Evolutionary conservation across 2,888 invertebrate species (phyloP), one percentile per base, ranked within the genome.

Genomic region (Microctonus brassicae): DNA sequence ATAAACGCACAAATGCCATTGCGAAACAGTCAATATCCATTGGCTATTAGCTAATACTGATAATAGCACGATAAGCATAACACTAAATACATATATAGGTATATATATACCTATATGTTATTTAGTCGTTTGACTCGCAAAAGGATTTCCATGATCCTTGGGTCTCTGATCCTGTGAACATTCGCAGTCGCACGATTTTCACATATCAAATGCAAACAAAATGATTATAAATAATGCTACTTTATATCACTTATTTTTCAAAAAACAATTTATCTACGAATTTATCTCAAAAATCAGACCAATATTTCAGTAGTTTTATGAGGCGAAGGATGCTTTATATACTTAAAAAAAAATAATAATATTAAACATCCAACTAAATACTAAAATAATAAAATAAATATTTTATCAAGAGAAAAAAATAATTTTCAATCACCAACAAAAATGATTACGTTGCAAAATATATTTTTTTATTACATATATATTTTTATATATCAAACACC

Each of bases 11-110:
- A 17, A 9, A 33, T 20, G 52, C 42, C 26, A 52, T 63, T 47
- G 20, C 13, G 13, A 33, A 58, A 55, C 55, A 55, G 33, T 58
- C 58, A 70, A 58, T 70, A 70, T 65, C 65, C 53, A 53, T 52
- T 53, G 47, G 70, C 70, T 53, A 60, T 70, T 66, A 70, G 61
- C 65, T 65, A 65, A 60, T 65, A 60, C n/a, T 47, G 42, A 58
- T 39, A 29, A 61, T 39, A 52, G 53, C 13, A 29, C 53, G 62
- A 69, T 69, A 69, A 69, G n/a, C n/a, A n/a, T n/a, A n/a, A n/a
- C n/a, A n/a, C n/a, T n/a, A n/a, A n/a, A n/a, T n/a, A 69, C 62
- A 34, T 55, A 17, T 47, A 69, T 63, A 42, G 33, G 57, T 55
- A 39, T 63, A 3, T 55, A 57, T 47, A 1, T 47, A 17, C 17